Evolutionary conservation across 2,113 vertebrate species (phyloP), one percentile per base, ranked within the genome.

Genomic region (Asarcornis scutulata): DNA sequence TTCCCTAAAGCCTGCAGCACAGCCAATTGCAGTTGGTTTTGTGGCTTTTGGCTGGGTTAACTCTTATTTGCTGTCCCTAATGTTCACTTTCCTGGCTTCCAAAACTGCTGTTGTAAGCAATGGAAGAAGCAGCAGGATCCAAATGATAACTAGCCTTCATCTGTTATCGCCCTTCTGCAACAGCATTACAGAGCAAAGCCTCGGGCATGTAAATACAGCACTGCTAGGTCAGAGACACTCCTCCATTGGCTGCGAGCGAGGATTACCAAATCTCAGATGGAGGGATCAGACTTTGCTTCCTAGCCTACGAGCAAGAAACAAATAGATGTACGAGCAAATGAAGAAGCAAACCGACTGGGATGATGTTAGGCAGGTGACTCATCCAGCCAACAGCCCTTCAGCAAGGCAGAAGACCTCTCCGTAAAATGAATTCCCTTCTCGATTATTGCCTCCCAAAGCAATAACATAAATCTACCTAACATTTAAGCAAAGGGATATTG

Each of bases 401-500:
- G 85, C 84, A 86, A 95, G 75, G 94, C 80, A 50, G 53, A 78
- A 96, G 81, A 83, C 94, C 90, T 96, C 95, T 72, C 83, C 20
- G 80, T 42, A 82, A 95, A 92, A 95, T 14, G 60, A 97, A 96
- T 97, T 97, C 96, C 91, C 95, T 81, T 91, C 87, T 76, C 93
- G 94, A 93, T 97, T 97, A 96, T 73, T 97, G 81, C 91, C 81
- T 97, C 95, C 95, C 91, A 94, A 77, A 97, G 97, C 95, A 98
- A 97, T 96, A 98, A 97, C 63, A 59, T 31, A 97, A 97, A 98
- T 97, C 96, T 96, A 94, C 86, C 94, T 97, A 98, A 98, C 97
- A 97, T 98, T 97, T 98, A 97, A 97, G 97, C 67, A 93, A 96
- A 97, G 91, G 88, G 81, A 96, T 97, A 97, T 91, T 97, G 90